phyloP scores from a whole-genome alignment of 2,797 vertebrate genomes.

The Hephaestus fuliginosus region DNA sequence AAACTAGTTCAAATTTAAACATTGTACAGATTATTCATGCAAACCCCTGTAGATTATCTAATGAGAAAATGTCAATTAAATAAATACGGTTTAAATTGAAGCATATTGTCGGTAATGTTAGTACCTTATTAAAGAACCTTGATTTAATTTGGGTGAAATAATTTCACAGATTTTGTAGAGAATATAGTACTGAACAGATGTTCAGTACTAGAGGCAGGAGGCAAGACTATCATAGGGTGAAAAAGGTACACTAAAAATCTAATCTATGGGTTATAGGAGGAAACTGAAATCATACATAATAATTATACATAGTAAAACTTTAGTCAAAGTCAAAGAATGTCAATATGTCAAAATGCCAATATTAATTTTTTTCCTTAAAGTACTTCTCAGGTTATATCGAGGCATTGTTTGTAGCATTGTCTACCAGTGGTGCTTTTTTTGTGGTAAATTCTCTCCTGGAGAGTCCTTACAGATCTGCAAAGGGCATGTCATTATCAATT shows the following conservation, averaged over 20 bases:
- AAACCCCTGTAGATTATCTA: background rate
- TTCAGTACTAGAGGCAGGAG: too few relatives aligned
- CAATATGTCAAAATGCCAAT: background rate
- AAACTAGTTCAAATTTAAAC: background rate
- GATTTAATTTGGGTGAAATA: background rate
- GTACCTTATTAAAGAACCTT: background rate
- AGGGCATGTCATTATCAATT: constrained; percentile 45
- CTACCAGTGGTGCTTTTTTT: background rate
- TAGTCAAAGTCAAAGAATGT: background rate
- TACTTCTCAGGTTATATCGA: background rate
- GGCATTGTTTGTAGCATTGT: background rate
- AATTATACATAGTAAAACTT: background rate
- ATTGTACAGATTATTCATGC: too few relatives aligned
- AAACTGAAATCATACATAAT: background rate
- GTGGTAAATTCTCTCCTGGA: background rate
- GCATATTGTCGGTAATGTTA: background rate
- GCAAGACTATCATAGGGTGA: too few relatives aligned
- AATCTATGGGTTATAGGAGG: background rate
- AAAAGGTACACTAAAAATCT: too few relatives aligned
- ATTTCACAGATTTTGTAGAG: background rate
- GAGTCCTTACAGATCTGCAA: constrained; percentile 26
- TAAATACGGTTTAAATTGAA: background rate
- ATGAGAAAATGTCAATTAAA: background rate
- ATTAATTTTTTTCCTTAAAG: background rate
- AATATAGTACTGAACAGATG: background rate